phyloP scores from a whole-genome alignment of 2,888 invertebrate genomes.

The Brachypalpus laphriformis region DNA sequence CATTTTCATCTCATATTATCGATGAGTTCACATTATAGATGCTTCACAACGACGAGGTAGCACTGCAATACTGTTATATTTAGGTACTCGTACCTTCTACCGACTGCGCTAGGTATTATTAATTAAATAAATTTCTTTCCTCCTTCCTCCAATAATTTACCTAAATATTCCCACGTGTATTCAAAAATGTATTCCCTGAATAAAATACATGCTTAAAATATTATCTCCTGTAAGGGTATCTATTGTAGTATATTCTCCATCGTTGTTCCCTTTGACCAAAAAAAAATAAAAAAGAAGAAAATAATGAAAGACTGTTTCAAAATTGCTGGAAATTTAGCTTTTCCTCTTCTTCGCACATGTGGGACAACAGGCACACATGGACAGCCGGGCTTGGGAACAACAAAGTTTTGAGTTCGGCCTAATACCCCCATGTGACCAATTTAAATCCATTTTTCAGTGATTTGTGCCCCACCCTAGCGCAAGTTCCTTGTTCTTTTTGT shows the following conservation, averaged over 20 bases:
- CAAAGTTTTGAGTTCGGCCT: slow-evolving; percentile 44
- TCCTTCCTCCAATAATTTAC: background rate
- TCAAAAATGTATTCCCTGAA: slow-evolving; percentile 7
- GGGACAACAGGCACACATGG: slow-evolving; percentile 15
- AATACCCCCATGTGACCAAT: slow-evolving; percentile 67
- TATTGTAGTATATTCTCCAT: slow-evolving; percentile 48
- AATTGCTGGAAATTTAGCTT: slow-evolving; percentile 4
- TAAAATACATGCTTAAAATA: slow-evolving; percentile 45
- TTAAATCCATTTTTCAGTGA: slow-evolving; percentile 67
- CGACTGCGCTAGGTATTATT: too few species aligned
- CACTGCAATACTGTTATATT: too few species aligned
- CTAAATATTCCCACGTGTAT: background rate
- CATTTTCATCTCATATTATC: too few species aligned
- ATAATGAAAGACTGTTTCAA: background rate
- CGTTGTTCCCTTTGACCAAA: slow-evolving; percentile 35
- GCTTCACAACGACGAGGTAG: too few species aligned
- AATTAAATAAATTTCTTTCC: background rate
- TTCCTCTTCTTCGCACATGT: slow-evolving; percentile 6
- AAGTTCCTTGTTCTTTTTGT: slow-evolving; percentile 16
- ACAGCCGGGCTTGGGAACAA: slow-evolving; percentile 19
- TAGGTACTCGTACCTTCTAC: too few species aligned
- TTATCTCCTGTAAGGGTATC: slow-evolving; percentile 44
- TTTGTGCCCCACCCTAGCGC: slow-evolving; percentile 4
- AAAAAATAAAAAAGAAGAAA: too few species aligned
- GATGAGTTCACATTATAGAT: too few species aligned